Evolutionary conservation across 2,113 vertebrate genomes (phyloP).

Genomic region (Cathartes aura): DNA sequence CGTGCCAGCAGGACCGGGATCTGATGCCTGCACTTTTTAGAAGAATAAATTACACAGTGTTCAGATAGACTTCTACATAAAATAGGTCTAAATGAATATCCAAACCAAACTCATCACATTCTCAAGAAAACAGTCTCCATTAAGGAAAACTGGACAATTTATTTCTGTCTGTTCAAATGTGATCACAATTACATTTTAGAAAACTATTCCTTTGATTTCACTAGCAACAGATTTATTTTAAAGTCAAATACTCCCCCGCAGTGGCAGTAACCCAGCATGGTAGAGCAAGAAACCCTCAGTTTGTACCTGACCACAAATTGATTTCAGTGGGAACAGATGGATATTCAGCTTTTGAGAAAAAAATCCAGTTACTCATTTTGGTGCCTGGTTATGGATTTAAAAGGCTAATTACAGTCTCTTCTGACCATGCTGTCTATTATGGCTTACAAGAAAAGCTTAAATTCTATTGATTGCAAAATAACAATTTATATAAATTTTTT

Average conservation of each 20-base stretch:
- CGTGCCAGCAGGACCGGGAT: not conserved
- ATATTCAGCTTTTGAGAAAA: not conserved
- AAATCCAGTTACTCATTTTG: not conserved
- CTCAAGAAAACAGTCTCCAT: not conserved
- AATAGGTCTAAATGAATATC: not conserved
- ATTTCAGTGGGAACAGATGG: slow-evolving; percentile 36
- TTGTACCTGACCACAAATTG: slow-evolving; percentile 1
- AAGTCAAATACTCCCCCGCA: not conserved
- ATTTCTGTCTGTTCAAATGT: not conserved
- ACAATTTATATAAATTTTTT: not conserved
- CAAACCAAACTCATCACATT: not conserved
- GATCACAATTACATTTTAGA: not conserved
- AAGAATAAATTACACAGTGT: not conserved
- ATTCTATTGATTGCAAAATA: not conserved
- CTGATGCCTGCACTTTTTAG: not conserved
- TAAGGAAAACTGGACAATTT: not conserved
- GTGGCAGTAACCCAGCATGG: not conserved
- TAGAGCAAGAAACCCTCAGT: not conserved
- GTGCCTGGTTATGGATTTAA: not conserved
- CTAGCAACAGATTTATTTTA: not conserved
- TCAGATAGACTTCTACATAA: not conserved
- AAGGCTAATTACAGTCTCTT: not conserved
- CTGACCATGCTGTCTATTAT: not conserved
- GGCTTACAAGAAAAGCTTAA: not conserved
- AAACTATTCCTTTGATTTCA: not conserved